Evolutionary conservation across 37 sponge, comb jelly and placozoan genomes (phyloP).

Genomic region (Cladorhizidae sp.): DNA sequence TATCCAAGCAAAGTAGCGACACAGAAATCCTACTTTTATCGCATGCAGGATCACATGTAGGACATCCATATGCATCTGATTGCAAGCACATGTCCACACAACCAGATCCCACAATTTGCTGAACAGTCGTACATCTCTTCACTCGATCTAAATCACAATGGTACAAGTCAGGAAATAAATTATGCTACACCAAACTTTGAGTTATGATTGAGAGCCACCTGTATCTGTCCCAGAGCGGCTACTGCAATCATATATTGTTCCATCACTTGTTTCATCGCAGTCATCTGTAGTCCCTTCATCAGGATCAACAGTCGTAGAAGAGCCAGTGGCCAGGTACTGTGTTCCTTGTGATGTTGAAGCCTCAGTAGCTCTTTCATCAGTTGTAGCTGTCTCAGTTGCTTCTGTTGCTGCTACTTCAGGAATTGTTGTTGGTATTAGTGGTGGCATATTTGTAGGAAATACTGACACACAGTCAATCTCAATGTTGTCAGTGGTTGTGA

Average conservation of each 20-base stretch:
- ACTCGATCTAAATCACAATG: too few relatives aligned
- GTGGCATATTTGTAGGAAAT: too few relatives aligned
- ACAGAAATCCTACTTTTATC: too few relatives aligned
- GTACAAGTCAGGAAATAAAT: too few relatives aligned
- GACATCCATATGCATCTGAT: constrained; percentile 21
- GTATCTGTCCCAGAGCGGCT: background rate
- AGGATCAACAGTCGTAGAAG: too few relatives aligned
- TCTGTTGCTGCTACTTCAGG: too few relatives aligned
- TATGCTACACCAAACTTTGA: too few relatives aligned
- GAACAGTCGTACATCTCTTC: constrained; percentile 1
- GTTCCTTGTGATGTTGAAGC: too few relatives aligned
- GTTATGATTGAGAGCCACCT: too few relatives aligned
- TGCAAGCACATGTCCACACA: background rate
- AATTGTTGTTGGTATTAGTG: too few relatives aligned
- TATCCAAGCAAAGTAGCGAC: too few relatives aligned
- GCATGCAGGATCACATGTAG: constrained; percentile 20
- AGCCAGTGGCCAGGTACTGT: too few relatives aligned
- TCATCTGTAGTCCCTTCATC: background rate
- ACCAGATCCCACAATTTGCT: background rate
- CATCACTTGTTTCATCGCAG: background rate
- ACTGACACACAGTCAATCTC: background rate
- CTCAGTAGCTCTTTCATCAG: background rate
- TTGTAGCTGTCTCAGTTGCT: background rate
- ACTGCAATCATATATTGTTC: background rate
- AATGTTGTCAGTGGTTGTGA: background rate